Evolutionary conservation across 1,140 invertebrate genomes (phyloP).

Genomic region (Drosophila ogumai): DNA sequence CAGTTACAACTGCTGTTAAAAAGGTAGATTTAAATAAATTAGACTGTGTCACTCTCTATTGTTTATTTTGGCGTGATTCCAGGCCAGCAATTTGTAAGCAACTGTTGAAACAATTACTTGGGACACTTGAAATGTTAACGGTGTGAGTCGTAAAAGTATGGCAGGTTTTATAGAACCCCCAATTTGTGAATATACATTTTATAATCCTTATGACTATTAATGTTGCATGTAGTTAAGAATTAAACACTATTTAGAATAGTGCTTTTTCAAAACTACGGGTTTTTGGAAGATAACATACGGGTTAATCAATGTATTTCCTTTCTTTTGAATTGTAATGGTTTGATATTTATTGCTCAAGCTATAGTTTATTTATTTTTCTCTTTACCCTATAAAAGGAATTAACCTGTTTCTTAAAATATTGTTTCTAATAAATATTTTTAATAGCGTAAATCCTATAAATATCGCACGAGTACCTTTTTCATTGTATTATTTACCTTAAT

Average conservation of each 20-base stretch:
- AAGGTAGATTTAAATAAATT: not conserved
- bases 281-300: not conserved
- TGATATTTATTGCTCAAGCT: not conserved
- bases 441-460: not conserved
- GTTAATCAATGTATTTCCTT: not conserved
- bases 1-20: not conserved
- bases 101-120: not conserved
- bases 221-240: not conserved
- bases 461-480: not conserved
- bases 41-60: not conserved
- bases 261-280: not conserved
- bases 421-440: not conserved
- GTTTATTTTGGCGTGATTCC: not conserved
- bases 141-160: not conserved
- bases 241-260: not conserved
- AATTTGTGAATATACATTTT: not conserved
- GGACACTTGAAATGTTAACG: not conserved
- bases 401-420: not conserved
- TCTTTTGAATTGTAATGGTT: not conserved
- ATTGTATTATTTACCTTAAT: not conserved
- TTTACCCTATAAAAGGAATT: not conserved
- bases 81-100: not conserved
- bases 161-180: not conserved
- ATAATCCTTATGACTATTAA: not conserved
- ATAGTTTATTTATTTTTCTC: not conserved